phyloP scores from a whole-genome alignment of 1,140 invertebrate species.

The Lepidotrigona ventralis region DNA sequence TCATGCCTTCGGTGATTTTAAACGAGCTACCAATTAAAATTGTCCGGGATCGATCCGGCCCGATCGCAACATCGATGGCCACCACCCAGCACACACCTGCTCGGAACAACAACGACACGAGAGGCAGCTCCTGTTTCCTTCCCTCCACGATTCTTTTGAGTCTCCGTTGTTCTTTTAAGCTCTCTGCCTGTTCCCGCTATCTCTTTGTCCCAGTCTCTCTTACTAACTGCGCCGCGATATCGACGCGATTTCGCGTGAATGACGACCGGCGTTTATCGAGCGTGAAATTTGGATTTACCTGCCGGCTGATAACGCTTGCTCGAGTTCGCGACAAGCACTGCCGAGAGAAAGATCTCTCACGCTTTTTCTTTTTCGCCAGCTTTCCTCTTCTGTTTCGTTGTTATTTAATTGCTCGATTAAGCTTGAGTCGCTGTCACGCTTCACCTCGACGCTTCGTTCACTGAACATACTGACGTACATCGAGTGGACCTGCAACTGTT shows the following conservation, averaged over 20 bases:
- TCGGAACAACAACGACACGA: background rate
- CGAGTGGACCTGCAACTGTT: no score
- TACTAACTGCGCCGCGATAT: background rate
- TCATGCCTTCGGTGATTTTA: constrained; percentile 10
- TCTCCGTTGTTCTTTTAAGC: background rate
- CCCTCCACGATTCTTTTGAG: background rate
- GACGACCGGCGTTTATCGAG: constrained; percentile 50
- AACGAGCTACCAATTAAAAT: constrained; percentile 45
- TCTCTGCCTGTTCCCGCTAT: no score
- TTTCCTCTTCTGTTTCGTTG: background rate
- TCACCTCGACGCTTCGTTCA: no score
- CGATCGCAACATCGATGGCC: constrained; percentile 16
- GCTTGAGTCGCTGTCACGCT: no score
- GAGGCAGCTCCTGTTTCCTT: background rate
- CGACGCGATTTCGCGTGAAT: constrained; percentile 20
- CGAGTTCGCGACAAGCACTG: no score
- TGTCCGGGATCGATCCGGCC: constrained; percentile 22
- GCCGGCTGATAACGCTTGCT: no score
- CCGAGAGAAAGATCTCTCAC: no score
- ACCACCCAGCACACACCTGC: background rate
- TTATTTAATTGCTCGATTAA: constrained; percentile 39
- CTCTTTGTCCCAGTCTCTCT: background rate
- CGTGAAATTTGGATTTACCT: constrained; percentile 56
- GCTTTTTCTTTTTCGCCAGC: no score
- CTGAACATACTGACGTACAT: no score